phyloP scores from a whole-genome alignment of 2,888 invertebrate species.

The Glaucopsyche alexis region DNA sequence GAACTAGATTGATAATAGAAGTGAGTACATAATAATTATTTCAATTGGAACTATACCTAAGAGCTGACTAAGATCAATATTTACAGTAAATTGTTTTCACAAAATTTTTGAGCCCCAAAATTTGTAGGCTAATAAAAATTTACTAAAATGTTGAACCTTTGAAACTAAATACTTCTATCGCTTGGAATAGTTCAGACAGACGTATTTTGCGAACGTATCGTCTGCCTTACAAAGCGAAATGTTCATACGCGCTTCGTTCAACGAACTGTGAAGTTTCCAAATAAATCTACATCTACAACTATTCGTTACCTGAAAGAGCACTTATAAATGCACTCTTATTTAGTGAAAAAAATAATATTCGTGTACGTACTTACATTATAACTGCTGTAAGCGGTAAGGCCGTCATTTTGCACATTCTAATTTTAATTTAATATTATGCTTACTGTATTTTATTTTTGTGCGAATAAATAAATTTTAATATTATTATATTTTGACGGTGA shows the following conservation, averaged over 20 bases:
- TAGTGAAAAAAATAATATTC: not conserved
- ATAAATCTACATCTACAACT: conserved; percentile 5
- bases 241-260: conserved; percentile 9
- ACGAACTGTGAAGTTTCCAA: not conserved
- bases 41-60: too few species aligned
- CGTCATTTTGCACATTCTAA: too few species aligned
- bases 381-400: too few species aligned
- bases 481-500: not conserved
- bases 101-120: too few species aligned
- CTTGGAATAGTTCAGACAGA: not conserved
- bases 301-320: not conserved
- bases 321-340: not conserved
- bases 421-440: too few species aligned
- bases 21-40: too few species aligned
- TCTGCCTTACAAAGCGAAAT: not conserved
- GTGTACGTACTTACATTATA: too few species aligned
- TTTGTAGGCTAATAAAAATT: not conserved
- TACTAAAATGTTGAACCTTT: not conserved
- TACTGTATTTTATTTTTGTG: too few species aligned
- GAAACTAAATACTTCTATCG: not conserved
- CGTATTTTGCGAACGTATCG: not conserved
- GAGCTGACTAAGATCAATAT: too few species aligned
- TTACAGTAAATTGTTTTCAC: too few species aligned
- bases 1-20: too few species aligned
- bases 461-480: too few species aligned